Base-by-base conservation (phyloP, 2,888 invertebrate species). In the Andricus curvator region DNA sequence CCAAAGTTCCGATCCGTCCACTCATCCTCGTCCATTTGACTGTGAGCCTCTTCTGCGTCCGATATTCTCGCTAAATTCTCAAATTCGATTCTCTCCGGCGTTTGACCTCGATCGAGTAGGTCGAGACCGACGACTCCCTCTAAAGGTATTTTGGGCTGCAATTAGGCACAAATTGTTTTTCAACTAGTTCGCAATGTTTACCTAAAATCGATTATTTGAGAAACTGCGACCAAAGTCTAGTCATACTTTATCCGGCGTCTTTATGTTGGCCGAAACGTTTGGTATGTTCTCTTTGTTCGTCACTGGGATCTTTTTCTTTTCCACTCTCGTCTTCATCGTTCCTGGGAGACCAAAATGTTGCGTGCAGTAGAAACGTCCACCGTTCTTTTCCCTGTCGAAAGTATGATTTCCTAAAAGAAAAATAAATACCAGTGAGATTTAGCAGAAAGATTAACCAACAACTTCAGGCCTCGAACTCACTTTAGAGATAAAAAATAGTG, bases 1-100 rank as follows among this genome's bases (percentile, higher is more conserved):
- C 97, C 95, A 92, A 98, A 98, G 94, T 99, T 99, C 86, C 97
- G 95, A 88, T 98, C 98, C 0, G 98, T 98, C 97, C 98, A 98
- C 92, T 98, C 98, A 90, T 98, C 98, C 92, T 99, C 98, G 90
- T 98, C 98, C 93, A 98, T 97, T 93, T 97, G 97, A 92, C 95
- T 95, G 37, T 94, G 94, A 4, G 94, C 94, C 86, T 95, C 95
- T 86, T 95, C 95, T n/a, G 94, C 93, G 87, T 95, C 95, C 2
- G 95, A 95, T 89, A 95, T 94, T 78, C 94, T 94, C 41, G 95
- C 95, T 20, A 96, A 93, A 93, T 96, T 96, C 89, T 96, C 96
- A 93, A 97, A 97, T 93, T 97, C 97, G 83, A 96, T 96, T 88
- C 97, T 94, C 90, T 97, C 97, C 0, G 97, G 97, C 9, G 97